Conservation (phyloP, 2,113 vertebrate species). For the Turnix velox region DNA sequence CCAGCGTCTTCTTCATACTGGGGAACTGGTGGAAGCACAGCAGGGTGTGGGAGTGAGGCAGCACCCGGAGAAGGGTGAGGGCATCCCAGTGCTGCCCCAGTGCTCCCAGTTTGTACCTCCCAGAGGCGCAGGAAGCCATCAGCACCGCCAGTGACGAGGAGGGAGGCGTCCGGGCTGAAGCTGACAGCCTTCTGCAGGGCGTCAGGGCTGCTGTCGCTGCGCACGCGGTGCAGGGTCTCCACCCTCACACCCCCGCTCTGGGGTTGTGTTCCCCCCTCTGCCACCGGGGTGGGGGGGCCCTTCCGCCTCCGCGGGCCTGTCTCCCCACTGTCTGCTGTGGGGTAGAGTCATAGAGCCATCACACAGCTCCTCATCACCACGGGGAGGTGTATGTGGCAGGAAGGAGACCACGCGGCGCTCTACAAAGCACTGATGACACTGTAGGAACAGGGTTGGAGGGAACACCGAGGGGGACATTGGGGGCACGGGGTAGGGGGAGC, state of each 20-base stretch:
- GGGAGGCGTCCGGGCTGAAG: conserved; percentile 80
- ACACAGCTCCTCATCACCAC: rapidly evolving
- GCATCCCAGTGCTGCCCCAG: rapidly evolving
- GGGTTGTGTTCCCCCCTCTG: conserved; percentile 35
- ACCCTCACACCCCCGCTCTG: conserved; percentile 73
- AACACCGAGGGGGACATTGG: neutral
- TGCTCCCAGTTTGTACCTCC: conserved; percentile 75
- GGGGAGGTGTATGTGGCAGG: neutral
- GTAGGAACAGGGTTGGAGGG: rapidly evolving
- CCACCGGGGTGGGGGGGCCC: neutral
- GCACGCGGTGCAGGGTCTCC: conserved; percentile 74
- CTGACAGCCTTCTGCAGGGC: conserved; percentile 88
- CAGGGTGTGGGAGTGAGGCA: rapidly evolving
- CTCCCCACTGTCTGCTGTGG: conserved; percentile 45
- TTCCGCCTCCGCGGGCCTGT: conserved; percentile 59
- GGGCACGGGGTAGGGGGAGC: no score
- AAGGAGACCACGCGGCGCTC: no score
- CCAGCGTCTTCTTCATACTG: conserved; percentile 83
- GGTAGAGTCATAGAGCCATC: neutral
- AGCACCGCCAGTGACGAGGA: conserved; percentile 86
- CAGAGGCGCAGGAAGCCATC: conserved; percentile 87
- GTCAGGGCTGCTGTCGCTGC: conserved; percentile 86
- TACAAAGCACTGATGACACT: no score
- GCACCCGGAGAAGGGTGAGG: no score
- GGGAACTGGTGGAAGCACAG: conserved; percentile 77